Percentiles rank a stretch among this genome's conserved stretches.
Conservation (phyloP, 2,888 invertebrate genomes). For the Cerastis rubricosa region DNA sequence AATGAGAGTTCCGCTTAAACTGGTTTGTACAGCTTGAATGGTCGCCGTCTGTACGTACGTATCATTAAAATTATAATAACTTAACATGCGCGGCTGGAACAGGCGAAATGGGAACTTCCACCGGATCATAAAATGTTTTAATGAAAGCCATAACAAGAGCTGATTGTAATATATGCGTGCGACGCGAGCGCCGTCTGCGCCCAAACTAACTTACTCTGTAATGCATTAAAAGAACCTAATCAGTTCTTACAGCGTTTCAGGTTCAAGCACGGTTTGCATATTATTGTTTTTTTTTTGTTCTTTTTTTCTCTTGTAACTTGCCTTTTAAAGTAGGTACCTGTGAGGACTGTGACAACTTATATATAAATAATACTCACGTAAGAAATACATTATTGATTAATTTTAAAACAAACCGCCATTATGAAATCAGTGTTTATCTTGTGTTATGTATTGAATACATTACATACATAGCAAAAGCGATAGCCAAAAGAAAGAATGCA, state of each 20-base stretch:
- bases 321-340: not conserved
- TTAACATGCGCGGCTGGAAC: slow-evolving; percentile 73
- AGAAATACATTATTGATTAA: not conserved
- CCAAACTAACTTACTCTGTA: slow-evolving; percentile 72
- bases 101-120: slow-evolving; percentile 71
- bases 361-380: not conserved
- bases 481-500: too few relatives aligned
- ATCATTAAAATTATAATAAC: slow-evolving; percentile 75
- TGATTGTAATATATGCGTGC: slow-evolving; percentile 78
- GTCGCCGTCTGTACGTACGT: slow-evolving; percentile 15
- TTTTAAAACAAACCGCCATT: not conserved
- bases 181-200: slow-evolving; percentile 61
- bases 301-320: slow-evolving; percentile 11
- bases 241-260: slow-evolving; percentile 61
- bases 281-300: slow-evolving; percentile 13
- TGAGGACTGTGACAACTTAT: not conserved
- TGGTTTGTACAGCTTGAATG: too few relatives aligned
- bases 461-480: too few relatives aligned
- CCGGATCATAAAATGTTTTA: slow-evolving; percentile 80
- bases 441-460: not conserved
- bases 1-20: too few relatives aligned
- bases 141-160: slow-evolving; percentile 76
- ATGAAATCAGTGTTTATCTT: not conserved
- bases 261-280: slow-evolving; percentile 35
- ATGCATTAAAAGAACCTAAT: slow-evolving; percentile 69